Base-by-base conservation (phyloP, 2,888 invertebrate species). In the Julus scandinavius region DNA sequence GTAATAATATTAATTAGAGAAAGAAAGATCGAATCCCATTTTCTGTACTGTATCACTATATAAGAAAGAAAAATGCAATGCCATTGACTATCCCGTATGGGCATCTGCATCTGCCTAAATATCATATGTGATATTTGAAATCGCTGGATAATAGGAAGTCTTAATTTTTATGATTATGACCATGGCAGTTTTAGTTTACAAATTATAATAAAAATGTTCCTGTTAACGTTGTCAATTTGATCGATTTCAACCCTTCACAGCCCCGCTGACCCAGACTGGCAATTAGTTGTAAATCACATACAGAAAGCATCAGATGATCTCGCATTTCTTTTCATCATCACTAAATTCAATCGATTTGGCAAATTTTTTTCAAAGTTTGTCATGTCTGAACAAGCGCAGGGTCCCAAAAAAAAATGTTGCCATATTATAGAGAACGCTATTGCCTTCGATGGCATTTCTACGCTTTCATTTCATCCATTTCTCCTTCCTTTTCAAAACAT, bases 401-500 rank as follows among this genome's bases (percentile, higher is more conserved):
- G 7, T 20, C 29, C 72, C 29, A 72, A 17, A 54, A 72, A 72
- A 72, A 72, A 20, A 72, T 5, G 5, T 29, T 72, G 72, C 2
- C 20, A 29, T 29, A 20, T 72, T 29, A 72, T 29, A 11, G 72
- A 29, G 72, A 72, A 29, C 29, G 72, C 72, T 72, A 9, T 11
- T 29, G 29, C 72, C 72, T 11, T 20, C 72, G 20, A 20, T 29
- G 72, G 72, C 72, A 72, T 72, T 72, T 72, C 72, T 20, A 29
- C 11, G 11, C 72, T 72, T 72, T 20, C 72, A 72, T 72, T 72
- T 72, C 72, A 72, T 72, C 72, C 29, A 72, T 72, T 20, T 72
- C 72, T 20, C 72, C 29, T 9, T 72, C 29, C 72, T 29, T 72
- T 72, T 72, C 72, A 85, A 45, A 85, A 85, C 85, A 85, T 87